Evolutionary conservation across 2,113 vertebrate species (phyloP).

Genomic region (Synodontis membranacea): DNA sequence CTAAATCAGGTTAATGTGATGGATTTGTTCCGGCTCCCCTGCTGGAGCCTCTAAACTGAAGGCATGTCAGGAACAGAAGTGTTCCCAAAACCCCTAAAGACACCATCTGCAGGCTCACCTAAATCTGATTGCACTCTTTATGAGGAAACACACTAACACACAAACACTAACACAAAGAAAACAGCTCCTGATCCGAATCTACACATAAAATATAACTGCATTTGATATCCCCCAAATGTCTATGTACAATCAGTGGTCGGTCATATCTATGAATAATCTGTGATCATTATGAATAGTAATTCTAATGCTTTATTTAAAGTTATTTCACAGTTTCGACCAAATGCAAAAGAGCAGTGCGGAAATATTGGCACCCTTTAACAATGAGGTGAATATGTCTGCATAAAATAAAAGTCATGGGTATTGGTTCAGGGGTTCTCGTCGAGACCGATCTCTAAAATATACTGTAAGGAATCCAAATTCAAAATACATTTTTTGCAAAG

Average conservation of each 20-base stretch:
- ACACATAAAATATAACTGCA: background rate
- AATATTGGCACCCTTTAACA: background rate
- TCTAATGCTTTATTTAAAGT: background rate
- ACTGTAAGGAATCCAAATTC: background rate
- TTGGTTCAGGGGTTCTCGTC: background rate
- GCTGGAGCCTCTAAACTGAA: constrained; percentile 39
- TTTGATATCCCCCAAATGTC: background rate
- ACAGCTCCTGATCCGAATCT: background rate
- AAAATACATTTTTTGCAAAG: background rate
- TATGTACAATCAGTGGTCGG: too few relatives aligned
- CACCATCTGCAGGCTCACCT: constrained; percentile 67
- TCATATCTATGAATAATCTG: background rate
- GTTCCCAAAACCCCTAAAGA: constrained; percentile 52
- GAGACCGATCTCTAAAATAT: too few relatives aligned
- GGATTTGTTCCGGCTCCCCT: constrained; percentile 54
- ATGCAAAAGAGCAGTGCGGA: background rate
- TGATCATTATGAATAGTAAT: background rate
- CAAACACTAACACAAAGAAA: constrained; percentile 31
- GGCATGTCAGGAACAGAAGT: constrained; percentile 26
- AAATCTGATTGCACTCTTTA: background rate
- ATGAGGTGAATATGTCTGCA: background rate
- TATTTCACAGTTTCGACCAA: background rate
- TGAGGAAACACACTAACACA: background rate
- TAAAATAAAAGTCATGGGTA: background rate
- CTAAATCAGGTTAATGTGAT: constrained; percentile 57